Percentiles rank a stretch among this genome's conserved stretches.
phyloP scores from a whole-genome alignment of 2,888 invertebrate species.

The Pristionchus entomophagus region DNA sequence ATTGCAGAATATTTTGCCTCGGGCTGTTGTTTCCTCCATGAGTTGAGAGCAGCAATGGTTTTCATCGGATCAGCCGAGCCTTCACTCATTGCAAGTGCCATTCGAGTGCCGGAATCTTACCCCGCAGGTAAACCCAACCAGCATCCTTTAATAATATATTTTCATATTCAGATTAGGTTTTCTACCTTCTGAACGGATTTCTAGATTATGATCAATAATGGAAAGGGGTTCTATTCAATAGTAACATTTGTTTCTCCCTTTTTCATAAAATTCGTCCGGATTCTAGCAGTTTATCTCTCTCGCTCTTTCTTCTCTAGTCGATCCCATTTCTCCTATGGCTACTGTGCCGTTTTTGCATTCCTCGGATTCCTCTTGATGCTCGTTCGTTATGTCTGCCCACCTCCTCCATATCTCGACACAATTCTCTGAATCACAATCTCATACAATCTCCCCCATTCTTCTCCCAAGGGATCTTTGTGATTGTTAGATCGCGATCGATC shows the following conservation, averaged over 20 bases:
- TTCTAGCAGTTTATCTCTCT: background rate
- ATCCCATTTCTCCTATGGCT: background rate
- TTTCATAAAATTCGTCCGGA: background rate
- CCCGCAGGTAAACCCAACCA: constrained; percentile 5
- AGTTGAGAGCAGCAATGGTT: constrained; percentile 22
- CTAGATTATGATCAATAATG: no score
- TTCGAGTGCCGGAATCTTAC: constrained; percentile 45
- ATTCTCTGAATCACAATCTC: constrained; percentile 13
- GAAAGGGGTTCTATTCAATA: no score
- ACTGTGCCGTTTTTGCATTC: background rate
- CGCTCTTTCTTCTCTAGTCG: background rate
- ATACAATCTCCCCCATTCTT: background rate
- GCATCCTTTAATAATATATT: no score
- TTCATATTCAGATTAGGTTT: no score
- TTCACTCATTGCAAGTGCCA: background rate
- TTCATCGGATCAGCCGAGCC: constrained; percentile 42
- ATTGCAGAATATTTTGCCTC: background rate
- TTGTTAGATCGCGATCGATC: background rate
- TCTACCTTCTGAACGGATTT: no score
- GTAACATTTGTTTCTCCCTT: background rate
- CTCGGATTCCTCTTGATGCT: background rate
- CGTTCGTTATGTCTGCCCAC: constrained; percentile 24
- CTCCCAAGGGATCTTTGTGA: background rate
- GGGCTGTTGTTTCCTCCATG: background rate
- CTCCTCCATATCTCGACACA: constrained; percentile 10